These are phyloP conservation scores for Numida meleagris DNA, from an alignment of 2,113 vertebrate species.

Conservation along the genomic window DNA sequence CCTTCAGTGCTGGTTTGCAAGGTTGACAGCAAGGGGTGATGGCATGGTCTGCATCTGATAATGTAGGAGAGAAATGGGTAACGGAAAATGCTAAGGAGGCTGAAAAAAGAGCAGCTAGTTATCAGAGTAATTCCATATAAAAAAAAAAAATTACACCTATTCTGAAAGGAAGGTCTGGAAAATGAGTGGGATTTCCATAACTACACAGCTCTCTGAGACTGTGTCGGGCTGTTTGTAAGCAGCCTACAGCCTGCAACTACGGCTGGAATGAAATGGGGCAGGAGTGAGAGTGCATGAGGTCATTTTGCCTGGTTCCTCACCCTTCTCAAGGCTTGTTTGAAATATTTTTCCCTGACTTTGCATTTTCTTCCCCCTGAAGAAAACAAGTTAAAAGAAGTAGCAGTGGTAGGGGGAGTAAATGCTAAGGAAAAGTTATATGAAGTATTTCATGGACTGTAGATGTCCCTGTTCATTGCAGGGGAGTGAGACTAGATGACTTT, in stretches of 20 bases:
- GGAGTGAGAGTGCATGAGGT: background rate
- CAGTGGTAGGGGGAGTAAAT: background rate
- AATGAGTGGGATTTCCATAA: background rate
- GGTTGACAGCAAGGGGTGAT: background rate
- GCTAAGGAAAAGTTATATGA: background rate
- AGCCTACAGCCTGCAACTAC: fast-evolving
- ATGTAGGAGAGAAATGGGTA: background rate
- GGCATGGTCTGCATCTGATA: background rate
- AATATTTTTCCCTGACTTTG: background rate
- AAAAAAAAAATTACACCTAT: background rate
- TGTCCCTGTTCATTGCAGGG: too few species aligned
- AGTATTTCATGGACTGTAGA: background rate
- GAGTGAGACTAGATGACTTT: too few species aligned
- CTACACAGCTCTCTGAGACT: background rate
- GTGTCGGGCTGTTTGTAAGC: background rate
- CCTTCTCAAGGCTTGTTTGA: background rate
- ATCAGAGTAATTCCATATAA: background rate
- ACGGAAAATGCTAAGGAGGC: background rate
- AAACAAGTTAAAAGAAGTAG: background rate
- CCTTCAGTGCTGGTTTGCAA: background rate
- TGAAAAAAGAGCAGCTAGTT: background rate
- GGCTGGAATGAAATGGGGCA: background rate
- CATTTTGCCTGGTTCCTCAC: background rate
- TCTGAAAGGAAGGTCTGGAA: background rate
- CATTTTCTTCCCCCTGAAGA: background rate